Base-by-base conservation (phyloP, 2,888 invertebrate species). In the Cancer borealis region DNA sequence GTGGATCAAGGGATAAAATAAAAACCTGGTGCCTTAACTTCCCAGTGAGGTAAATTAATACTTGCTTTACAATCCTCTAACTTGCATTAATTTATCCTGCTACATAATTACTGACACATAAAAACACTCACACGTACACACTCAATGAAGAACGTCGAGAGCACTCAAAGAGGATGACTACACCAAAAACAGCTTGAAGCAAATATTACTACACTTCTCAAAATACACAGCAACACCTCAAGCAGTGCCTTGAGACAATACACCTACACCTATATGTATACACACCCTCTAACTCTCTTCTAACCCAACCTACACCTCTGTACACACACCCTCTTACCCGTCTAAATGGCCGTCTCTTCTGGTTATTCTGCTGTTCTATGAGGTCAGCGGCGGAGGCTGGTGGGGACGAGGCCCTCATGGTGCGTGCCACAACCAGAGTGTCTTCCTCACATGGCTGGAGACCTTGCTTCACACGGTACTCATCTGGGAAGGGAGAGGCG, bases 371-470 rank as follows among this genome's bases (percentile, higher is more conserved):
- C 84, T 95, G 96, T 96, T 99, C 98, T 93, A 98, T 96, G 96
- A 98, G 97, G 96, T 99, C 99, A 46, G 98, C 98, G 73, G 99
- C 99, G 96, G 98, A 98, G 1, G 98, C 98, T 0, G 99, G 99
- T 8, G 99, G 99, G 3, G 99, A 99, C 93, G 99, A 99, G 0
- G 99, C 98, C 96, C 99, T 97, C 99, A 99, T 99, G 91, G 98
- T 98, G 96, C 98, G 98, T 1, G 99, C 98, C n/a, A 99, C 98
- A 97, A 99, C 98, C 96, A 99, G 97, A 0, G 99, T 99, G 96
- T 99, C 99, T 97, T 99, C 99, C 95, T 98, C 98, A 95, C 98
- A 97, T 3, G 98, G 97, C 60, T 98, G 97, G 60, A 95, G 93
- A 4, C 92, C 94, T 39, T 93, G 54, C 26, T 91, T 79, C 47